Percentiles rank a stretch among this genome's conserved stretches.
Conservation (phyloP, 2,113 vertebrate species). For the Gulo gulo region DNA sequence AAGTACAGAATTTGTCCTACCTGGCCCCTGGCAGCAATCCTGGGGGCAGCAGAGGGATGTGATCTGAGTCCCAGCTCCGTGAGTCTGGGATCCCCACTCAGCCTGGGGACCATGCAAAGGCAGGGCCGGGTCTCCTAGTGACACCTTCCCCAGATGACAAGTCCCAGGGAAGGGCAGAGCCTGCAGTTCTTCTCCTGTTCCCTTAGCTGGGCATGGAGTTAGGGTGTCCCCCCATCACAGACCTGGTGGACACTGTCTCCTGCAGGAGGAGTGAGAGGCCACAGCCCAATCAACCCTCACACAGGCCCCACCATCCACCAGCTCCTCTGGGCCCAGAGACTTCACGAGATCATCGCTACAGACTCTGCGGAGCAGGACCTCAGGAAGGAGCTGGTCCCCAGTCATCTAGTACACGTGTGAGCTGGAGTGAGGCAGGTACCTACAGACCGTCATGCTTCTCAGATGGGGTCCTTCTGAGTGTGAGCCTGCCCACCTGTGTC, state of each 20-base stretch:
- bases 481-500: neutral
- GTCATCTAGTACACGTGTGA: conserved; percentile 21
- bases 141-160: neutral
- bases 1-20: neutral
- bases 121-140: accelerated
- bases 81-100: neutral
- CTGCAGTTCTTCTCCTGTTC: neutral
- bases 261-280: neutral
- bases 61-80: neutral
- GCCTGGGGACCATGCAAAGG: neutral
- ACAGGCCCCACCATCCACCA: conserved; percentile 75
- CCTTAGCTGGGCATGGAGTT: neutral
- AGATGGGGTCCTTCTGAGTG: neutral
- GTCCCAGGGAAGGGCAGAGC: neutral
- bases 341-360: conserved; percentile 64
- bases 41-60: too few species aligned
- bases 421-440: conserved; percentile 55
- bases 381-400: conserved; percentile 37
- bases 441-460: neutral
- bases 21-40: neutral
- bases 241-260: neutral
- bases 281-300: conserved; percentile 54
- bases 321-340: conserved; percentile 71
- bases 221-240: too few species aligned
- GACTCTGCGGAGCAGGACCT: conserved; percentile 66